Evolutionary conservation across 2,888 invertebrate genomes (phyloP), one percentile per base, ranked within the genome.

Genomic region (Conomelus anceps): DNA sequence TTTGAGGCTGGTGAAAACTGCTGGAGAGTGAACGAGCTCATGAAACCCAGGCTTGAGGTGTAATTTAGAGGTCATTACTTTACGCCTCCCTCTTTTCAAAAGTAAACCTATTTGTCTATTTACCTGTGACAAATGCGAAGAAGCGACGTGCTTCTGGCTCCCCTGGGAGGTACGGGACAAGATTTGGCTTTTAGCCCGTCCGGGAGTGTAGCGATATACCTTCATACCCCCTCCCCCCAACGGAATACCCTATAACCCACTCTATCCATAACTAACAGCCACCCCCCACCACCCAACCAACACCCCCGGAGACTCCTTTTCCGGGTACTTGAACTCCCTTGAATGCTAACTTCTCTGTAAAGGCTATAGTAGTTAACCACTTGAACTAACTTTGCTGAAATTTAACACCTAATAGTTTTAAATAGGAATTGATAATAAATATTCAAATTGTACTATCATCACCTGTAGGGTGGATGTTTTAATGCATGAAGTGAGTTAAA

Each of bases 41-140:
- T 63, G 63, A 63, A 7, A n/a, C 63, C 11, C n/a, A n/a, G n/a
- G n/a, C n/a, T n/a, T n/a, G n/a, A 63, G 63, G 63, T 63, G 86
- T 86, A 86, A 86, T 86, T 86, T 86, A 86, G 26, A 86, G 24
- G 26, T 86, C 86, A 86, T 86, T 86, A 86, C 86, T 63, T 63
- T 63, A 24, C 29, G 86, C 3, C 22, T 26, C 86, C 86, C 63
- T 63, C 63, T 86, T 86, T 86, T 26, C 24, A 85, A 86, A 86
- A 86, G 86, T 86, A 86, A 86, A 86, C 86, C 86, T 86, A 86
- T 86, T 86, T 86, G 86, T 86, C 86, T 86, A 86, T 86, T 86
- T 86, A 86, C 86, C 86, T 86, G 86, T 86, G 86, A 86, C 86
- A 86, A 86, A 86, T 86, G 86, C 86, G 86, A 4, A 29, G 86